Conservation (phyloP, 2,888 invertebrate genomes). For the Patella pellucida region DNA sequence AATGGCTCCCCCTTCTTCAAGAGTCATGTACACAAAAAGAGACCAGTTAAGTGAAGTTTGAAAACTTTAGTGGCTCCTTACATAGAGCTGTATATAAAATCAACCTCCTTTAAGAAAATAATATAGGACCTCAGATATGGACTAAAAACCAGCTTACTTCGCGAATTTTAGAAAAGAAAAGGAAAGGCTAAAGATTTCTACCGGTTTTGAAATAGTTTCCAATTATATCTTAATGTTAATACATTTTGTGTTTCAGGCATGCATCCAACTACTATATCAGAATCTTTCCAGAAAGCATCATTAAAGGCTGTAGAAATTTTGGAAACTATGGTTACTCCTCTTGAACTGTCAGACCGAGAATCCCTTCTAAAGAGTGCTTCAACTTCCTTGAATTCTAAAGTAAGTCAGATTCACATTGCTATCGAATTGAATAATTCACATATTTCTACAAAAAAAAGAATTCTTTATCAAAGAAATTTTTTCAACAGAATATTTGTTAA, state of each 20-base stretch:
- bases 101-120: too few relatives aligned
- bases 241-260: conserved; percentile 78
- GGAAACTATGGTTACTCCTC: conserved; percentile 84
- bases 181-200: too few relatives aligned
- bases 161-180: too few relatives aligned
- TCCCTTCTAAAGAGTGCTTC: conserved; percentile 94
- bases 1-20: too few relatives aligned
- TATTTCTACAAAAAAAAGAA: not conserved
- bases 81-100: too few relatives aligned
- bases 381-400: conserved; percentile 97
- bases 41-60: too few relatives aligned
- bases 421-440: not conserved
- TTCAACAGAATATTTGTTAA: not conserved
- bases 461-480: not conserved
- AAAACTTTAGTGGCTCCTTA: too few relatives aligned
- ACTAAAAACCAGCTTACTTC: too few relatives aligned
- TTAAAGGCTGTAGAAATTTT: conserved; percentile 83
- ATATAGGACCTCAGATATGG: too few relatives aligned
- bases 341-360: conserved; percentile 86
- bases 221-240: too few relatives aligned
- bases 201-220: too few relatives aligned
- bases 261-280: conserved; percentile 97
- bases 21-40: too few relatives aligned
- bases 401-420: conserved; percentile 49
- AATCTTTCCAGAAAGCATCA: conserved; percentile 90